A percentile compares a stretch with the other conserved stretches of the same genome.
Conservation (phyloP, 2,113 vertebrate species). For the Petrocephalus microphthalmus region DNA sequence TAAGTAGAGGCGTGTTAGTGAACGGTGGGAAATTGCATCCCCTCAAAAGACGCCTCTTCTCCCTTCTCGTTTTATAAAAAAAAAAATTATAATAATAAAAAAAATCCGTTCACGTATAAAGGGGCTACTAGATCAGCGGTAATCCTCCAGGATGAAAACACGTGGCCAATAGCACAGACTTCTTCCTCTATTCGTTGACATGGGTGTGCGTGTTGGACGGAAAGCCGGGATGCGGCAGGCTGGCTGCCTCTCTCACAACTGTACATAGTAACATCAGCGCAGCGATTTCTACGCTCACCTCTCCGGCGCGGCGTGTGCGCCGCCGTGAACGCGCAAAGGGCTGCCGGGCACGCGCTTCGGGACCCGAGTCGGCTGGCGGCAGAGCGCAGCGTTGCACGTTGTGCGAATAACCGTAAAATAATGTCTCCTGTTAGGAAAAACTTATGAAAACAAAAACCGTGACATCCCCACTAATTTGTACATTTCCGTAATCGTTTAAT, state of each 20-base stretch:
- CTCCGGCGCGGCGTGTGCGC: background rate
- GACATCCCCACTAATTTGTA: background rate
- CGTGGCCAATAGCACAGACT: background rate
- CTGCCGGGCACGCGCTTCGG: background rate
- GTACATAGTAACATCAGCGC: background rate
- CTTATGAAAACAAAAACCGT: background rate
- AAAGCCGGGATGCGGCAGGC: background rate
- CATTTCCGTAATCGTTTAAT: background rate
- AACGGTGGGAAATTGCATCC: background rate
- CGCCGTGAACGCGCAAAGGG: background rate
- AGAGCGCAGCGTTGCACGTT: background rate
- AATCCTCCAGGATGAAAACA: background rate
- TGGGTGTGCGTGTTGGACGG: background rate
- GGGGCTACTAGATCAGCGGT: background rate
- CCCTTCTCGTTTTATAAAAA: background rate
- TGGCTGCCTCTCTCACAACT: background rate
- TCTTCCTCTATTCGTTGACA: background rate
- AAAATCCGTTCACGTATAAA: conserved; percentile 3
- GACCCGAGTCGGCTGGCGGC: background rate
- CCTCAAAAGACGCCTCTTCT: background rate
- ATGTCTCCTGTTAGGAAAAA: background rate
- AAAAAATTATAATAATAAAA: background rate
- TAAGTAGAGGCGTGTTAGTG: background rate
- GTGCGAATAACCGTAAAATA: conserved; percentile 12
- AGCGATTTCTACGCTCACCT: background rate